These are phyloP conservation scores for Pantherophis vulpinus DNA, from an alignment of 2,797 vertebrate species.

Conservation along the genomic window DNA sequence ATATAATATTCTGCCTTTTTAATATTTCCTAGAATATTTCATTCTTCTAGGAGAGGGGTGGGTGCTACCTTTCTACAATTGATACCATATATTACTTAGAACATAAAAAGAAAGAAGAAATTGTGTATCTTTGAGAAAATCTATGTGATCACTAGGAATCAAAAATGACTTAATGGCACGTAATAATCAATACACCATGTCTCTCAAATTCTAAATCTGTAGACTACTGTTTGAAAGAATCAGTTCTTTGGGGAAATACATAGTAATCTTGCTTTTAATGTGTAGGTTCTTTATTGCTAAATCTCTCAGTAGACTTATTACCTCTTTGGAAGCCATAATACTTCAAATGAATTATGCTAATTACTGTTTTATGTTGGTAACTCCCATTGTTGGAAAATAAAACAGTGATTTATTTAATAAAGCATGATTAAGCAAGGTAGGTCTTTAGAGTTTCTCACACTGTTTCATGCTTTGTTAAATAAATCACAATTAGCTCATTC, in stretches of 20 bases:
- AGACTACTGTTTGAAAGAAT: background rate
- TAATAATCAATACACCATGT: background rate
- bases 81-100: too few species aligned
- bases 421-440: too few species aligned
- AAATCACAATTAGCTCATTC: background rate
- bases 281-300: background rate
- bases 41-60: too few species aligned
- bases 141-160: background rate
- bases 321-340: background rate
- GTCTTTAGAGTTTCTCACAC: too few species aligned
- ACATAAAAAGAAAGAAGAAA: too few species aligned
- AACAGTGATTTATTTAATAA: too few species aligned
- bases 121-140: background rate
- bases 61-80: too few species aligned
- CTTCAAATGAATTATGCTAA: background rate
- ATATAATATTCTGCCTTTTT: too few species aligned
- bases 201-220: background rate
- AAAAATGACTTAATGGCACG: background rate
- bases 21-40: too few species aligned
- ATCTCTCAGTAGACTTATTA: background rate
- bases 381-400: too few species aligned
- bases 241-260: background rate
- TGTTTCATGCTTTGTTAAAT: background rate
- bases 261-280: background rate
- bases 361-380: background rate